A percentile compares a stretch with the other conserved stretches of the same genome.
Conservation (phyloP, 2,113 vertebrate genomes). For the Heptranchias perlo region DNA sequence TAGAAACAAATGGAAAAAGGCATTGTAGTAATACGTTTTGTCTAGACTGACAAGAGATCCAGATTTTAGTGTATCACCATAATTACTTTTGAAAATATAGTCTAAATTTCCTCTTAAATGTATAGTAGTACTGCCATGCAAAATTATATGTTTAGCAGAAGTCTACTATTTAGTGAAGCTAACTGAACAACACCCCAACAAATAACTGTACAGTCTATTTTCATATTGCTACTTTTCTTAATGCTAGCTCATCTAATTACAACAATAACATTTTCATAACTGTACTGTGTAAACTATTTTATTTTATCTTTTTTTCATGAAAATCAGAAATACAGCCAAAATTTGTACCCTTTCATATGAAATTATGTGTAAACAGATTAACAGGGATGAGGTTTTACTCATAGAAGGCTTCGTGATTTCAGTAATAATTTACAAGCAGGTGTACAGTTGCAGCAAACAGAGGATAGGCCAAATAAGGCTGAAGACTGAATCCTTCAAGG, state of each 20-base stretch:
- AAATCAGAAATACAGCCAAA: neutral
- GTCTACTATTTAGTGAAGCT: slow-evolving; percentile 11
- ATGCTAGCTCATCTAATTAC: neutral
- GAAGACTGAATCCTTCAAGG: neutral
- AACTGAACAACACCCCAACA: neutral
- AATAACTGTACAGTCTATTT: neutral
- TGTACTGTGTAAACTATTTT: neutral
- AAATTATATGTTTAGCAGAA: neutral
- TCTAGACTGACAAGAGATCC: neutral
- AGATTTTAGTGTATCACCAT: slow-evolving; percentile 16
- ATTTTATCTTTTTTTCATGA: neutral
- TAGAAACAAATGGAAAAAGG: neutral
- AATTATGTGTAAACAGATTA: neutral
- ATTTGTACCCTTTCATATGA: neutral
- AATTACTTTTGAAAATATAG: neutral
- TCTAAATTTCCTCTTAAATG: slow-evolving; percentile 12
- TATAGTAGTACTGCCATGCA: neutral
- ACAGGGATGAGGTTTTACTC: neutral
- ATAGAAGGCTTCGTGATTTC: neutral
- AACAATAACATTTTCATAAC: neutral
- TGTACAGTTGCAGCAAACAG: neutral
- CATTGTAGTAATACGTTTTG: neutral
- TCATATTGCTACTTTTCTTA: slow-evolving; percentile 24
- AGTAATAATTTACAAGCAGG: neutral
- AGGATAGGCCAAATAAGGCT: neutral